Evolutionary conservation across 2,113 vertebrate species (phyloP).

Genomic region (Pluvialis apricaria): DNA sequence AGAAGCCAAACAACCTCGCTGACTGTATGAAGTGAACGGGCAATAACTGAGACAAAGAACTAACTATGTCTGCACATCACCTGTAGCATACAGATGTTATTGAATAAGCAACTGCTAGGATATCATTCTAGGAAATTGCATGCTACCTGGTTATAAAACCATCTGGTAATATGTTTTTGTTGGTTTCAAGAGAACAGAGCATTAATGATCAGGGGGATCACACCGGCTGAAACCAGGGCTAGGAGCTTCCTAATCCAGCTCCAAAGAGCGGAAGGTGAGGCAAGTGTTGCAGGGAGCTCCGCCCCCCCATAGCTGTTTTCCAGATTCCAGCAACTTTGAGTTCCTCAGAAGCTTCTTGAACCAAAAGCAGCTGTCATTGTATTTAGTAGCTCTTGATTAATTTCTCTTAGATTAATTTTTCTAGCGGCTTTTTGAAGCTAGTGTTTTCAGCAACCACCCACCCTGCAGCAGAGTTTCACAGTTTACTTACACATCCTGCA

Average conservation of each 20-base stretch:
- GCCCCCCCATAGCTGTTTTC: not conserved
- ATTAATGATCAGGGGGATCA: not conserved
- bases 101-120: not conserved
- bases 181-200: not conserved
- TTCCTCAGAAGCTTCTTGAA: not conserved
- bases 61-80: rapidly evolving
- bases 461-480: not conserved
- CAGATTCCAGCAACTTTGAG: not conserved
- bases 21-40: not conserved
- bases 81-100: rapidly evolving
- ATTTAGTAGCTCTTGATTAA: not conserved
- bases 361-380: not conserved
- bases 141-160: not conserved
- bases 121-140: not conserved
- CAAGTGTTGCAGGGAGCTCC: not conserved
- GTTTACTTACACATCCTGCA: not conserved
- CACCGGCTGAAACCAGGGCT: not conserved
- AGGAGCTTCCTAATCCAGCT: not conserved
- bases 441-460: not conserved
- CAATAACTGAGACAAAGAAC: not conserved
- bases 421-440: not conserved
- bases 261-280: not conserved
- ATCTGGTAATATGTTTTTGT: not conserved
- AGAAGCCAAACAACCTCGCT: not conserved
- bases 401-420: not conserved